Conservation (phyloP, 2,888 invertebrate species). For the Meghimatium bilineatum region DNA sequence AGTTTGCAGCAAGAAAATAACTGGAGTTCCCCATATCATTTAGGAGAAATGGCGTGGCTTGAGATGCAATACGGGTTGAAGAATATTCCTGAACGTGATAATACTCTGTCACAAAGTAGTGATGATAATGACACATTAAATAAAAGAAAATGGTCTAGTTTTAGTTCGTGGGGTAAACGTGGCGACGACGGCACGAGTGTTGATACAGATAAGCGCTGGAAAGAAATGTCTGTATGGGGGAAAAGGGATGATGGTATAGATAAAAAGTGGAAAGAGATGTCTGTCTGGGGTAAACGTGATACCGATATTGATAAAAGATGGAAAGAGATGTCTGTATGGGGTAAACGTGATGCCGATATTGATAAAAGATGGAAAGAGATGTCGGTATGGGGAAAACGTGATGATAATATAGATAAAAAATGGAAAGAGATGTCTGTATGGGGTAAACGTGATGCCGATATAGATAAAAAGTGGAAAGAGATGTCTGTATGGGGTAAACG, state of each 20-base stretch:
- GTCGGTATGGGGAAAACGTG: slow-evolving; percentile 41
- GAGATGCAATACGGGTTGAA: too few species aligned
- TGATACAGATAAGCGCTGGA: slow-evolving; percentile 30
- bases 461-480: slow-evolving; percentile 37
- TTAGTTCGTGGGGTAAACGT: slow-evolving; percentile 18
- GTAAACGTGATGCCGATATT: slow-evolving; percentile 10
- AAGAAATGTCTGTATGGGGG: slow-evolving; percentile 39
- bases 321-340: slow-evolving; percentile 47
- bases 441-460: slow-evolving; percentile 16
- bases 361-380: slow-evolving; percentile 42
- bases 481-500: slow-evolving; percentile 43
- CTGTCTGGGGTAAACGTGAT: slow-evolving; percentile 40
- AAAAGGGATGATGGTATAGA: slow-evolving; percentile 29
- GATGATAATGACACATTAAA: not conserved
- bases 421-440: slow-evolving; percentile 32
- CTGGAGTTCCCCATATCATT: not conserved
- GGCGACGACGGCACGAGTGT: not conserved
- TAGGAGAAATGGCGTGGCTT: not conserved
- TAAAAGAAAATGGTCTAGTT: slow-evolving; percentile 13
- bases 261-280: slow-evolving; percentile 42
- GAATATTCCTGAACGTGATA: not conserved
- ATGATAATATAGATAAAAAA: slow-evolving; percentile 26
- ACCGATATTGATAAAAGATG: slow-evolving; percentile 24
- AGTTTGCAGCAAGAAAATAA: not conserved
- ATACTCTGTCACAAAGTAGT: not conserved